Base-by-base conservation (phyloP, 2,888 invertebrate species). In the Troides helena region DNA sequence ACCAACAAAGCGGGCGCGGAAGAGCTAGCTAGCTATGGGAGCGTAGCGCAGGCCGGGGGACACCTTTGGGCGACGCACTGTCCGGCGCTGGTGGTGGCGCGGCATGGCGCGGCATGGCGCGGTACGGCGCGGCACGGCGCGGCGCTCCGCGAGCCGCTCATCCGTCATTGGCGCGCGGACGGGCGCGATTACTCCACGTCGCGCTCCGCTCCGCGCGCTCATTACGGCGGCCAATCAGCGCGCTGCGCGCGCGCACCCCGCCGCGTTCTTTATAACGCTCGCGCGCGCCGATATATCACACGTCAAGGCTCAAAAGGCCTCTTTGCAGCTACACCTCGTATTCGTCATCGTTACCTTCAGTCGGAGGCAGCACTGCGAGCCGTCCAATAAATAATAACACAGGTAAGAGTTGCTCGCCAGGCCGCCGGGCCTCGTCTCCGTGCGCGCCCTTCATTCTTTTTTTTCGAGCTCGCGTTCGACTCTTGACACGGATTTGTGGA, bases 241-340 rank as follows among this genome's bases (percentile, higher is more conserved):
- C 71, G 72, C 83, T 65, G 85, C 85, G 87, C 86, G 74, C 76
- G 85, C 89, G 89, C 91, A 85, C 91, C 90, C 90, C 86, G 90
- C 84, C 83, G 90, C 78, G 91, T 88, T 83, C 85, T 90, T 92
- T 90, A 91, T 89, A 84, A 80, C 84, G 81, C 85, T 84, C 85
- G 77, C 77, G 85, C 87, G 81, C 86, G 76, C 79, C 85, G 83
- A 92, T 92, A 91, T 90, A 89, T 92, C 90, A 89, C 86, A 80
- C 87, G 90, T 90, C 90, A 88, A 81, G 78, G 78, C 84, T 83
- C 83, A 83, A 88, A 90, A 86, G 85, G 84, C 82, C 85, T 86
- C 86, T 87, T 88, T 86, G 88, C 87, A 85, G 87, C 88, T 87
- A 85, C 86, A 90, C 90, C 90, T 88, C 83, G 83, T 89, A 92